Base-by-base conservation (phyloP, 2,113 vertebrate species). In the Zingel zingel region DNA sequence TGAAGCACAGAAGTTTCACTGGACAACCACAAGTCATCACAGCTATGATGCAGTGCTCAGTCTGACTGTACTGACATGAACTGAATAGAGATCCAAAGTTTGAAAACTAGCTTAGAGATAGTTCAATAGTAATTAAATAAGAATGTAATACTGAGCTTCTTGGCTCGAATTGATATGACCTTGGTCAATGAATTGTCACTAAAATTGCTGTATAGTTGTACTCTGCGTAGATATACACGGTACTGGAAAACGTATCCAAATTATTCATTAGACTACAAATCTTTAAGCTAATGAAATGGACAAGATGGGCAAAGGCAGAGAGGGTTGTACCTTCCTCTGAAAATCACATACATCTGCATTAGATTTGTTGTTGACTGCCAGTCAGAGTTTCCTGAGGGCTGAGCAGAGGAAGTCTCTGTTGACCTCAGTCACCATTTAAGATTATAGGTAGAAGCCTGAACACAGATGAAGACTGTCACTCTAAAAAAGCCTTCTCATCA, bases 341-440 rank as follows among this genome's bases (percentile, higher is more conserved):
- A 59, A 45, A 59, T 59, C 66, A 19, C 53, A 4, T 82, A 77
- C 77, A 90, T 91, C 89, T 91, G 91, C 88, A 67, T 88, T 86
- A 73, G 72, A 90, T 92, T 88, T 88, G 79, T 83, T 75, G 79
- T 83, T 81, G 72, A 88, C 69, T 86, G 79, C 57, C 74, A 80
- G 71, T 83, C 66, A 59, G 43, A 67, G 69, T 85, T 90, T 91
- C 89, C 88, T 84, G 72, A 85, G 85, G 88, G 86, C 72, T 19
- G 45, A 74, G 74, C 89, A 85, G 79, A 81, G 84, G 89, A 89
- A 88, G 87, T 80, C 66, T 88, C 51, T 71, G 84, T 88, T 90
- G 64, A 82, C 74, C 57, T 50, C 76, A 87, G 81, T 50, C 67
- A 64, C 70, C 43, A 7, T 53, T 77, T 57, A 86, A 86, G 84